A percentile compares a stretch with the other conserved stretches of the same genome.
Conservation (phyloP, 2,888 invertebrate species). For the Coleophora flavipennella region DNA sequence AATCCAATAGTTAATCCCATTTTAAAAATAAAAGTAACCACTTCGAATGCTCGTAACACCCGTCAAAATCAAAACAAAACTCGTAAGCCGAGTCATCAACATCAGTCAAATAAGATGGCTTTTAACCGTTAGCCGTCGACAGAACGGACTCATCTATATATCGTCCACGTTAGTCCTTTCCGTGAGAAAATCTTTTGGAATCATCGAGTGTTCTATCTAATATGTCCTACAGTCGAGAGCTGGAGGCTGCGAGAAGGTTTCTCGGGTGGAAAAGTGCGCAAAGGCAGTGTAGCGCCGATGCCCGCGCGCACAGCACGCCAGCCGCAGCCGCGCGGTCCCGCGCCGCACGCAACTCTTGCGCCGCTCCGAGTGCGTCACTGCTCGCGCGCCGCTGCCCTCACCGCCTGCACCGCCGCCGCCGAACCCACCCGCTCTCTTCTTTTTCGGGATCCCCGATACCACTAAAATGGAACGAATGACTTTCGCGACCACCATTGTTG, state of each 20-base stretch:
- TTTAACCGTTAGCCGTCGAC: constrained; percentile 40
- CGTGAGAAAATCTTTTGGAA: constrained; percentile 58
- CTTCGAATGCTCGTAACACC: constrained; percentile 25
- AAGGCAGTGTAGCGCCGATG: constrained; percentile 67
- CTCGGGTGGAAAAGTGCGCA: constrained; percentile 67
- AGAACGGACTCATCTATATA: constrained; percentile 34
- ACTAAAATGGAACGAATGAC: constrained; percentile 47
- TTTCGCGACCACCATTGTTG: constrained; percentile 33
- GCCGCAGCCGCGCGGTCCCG: constrained; percentile 43
- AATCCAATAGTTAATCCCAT: constrained; percentile 53
- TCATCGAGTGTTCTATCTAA: constrained; percentile 49
- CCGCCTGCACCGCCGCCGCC: not conserved
- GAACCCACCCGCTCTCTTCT: no score
- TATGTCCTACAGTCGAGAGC: constrained; percentile 42
- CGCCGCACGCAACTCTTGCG: not conserved
- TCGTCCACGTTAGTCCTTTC: constrained; percentile 44
- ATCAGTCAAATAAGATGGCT: constrained; percentile 47
- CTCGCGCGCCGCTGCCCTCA: not conserved
- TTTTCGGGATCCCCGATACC: not conserved
- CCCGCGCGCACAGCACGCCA: constrained; percentile 59
- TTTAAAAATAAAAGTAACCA: constrained; percentile 41
- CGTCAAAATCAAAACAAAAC: constrained; percentile 57
- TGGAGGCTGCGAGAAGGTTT: constrained; percentile 59
- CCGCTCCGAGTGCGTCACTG: not conserved
- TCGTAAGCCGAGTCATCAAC: constrained; percentile 44